phyloP scores from a whole-genome alignment of 1,140 invertebrate genomes.

The Drosophila simulans region DNA sequence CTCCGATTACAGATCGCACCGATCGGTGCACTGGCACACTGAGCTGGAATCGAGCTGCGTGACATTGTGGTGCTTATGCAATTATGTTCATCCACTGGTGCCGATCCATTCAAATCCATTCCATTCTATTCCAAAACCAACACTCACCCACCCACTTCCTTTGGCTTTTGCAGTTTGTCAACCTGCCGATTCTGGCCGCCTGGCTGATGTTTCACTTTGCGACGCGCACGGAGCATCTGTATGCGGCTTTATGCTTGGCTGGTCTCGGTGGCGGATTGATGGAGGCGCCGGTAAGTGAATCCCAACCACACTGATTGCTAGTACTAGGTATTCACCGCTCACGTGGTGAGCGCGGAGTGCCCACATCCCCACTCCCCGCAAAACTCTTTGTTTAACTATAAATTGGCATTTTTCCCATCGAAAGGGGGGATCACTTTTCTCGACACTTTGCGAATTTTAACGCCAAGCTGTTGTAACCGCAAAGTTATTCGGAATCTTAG shows the following conservation, averaged over 20 bases:
- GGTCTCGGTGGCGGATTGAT: constrained; percentile 90
- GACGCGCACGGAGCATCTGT: constrained; percentile 87
- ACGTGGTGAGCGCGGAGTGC: no score
- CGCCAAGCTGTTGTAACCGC: constrained; percentile 1
- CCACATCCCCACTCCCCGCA: background rate
- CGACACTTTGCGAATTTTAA: background rate
- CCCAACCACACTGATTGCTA: constrained; percentile 25
- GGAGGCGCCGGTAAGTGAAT: constrained; percentile 89
- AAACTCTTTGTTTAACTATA: constrained; percentile 14
- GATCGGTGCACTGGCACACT: constrained; percentile 64
- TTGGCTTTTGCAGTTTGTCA: constrained; percentile 84
- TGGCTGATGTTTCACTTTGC: constrained; percentile 90
- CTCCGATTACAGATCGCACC: constrained; percentile 25
- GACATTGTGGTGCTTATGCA: constrained; percentile 48
- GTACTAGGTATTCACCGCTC: constrained; percentile 4
- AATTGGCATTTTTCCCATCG: constrained; percentile 31
- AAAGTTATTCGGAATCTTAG: background rate
- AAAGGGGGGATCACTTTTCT: constrained; percentile 3
- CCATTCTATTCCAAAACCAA: no score
- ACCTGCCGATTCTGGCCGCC: constrained; percentile 89
- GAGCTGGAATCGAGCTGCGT: constrained; percentile 52
- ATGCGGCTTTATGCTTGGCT: constrained; percentile 88
- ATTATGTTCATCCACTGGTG: constrained; percentile 55
- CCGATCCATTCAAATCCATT: background rate
- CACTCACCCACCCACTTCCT: background rate